Evolutionary conservation across 2,113 vertebrate genomes (phyloP).

Genomic region (Salminus brasiliensis): DNA sequence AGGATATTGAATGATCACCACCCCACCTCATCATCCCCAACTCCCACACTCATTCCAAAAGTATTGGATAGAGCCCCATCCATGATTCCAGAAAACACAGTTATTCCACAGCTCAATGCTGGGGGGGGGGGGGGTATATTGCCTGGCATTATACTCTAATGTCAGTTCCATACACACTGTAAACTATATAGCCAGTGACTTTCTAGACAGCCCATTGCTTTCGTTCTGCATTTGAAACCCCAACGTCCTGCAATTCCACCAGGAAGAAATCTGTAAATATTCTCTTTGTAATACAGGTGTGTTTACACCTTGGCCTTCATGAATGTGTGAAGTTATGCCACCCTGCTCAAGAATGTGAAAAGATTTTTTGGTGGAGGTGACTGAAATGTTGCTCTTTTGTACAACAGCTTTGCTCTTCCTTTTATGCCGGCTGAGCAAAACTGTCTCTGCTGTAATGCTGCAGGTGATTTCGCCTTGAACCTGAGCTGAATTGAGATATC

Average conservation of each 20-base stretch:
- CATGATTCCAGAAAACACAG: too few species aligned
- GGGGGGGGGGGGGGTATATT: too few species aligned
- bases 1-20: too few species aligned
- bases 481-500: background rate
- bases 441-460: background rate
- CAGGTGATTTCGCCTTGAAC: background rate
- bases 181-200: too few species aligned
- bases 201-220: too few species aligned
- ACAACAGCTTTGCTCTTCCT: background rate
- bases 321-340: slow-evolving; percentile 3
- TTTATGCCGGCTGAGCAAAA: background rate
- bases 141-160: too few species aligned
- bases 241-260: slow-evolving; percentile 23
- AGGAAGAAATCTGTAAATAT: slow-evolving; percentile 13
- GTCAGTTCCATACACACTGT: too few species aligned
- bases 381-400: slow-evolving; percentile 10
- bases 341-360: background rate
- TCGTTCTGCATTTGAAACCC: too few species aligned
- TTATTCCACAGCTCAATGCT: too few species aligned
- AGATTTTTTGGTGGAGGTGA: background rate
- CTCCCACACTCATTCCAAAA: too few species aligned
- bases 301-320: slow-evolving; percentile 4
- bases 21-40: too few species aligned
- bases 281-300: slow-evolving; percentile 13
- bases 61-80: too few species aligned